A percentile compares a stretch with the other conserved stretches of the same genome.
These are phyloP conservation scores for Haliclona indistincta DNA, from an alignment of 37 sponge, comb jelly and placozoan species.

Conservation along the genomic window DNA sequence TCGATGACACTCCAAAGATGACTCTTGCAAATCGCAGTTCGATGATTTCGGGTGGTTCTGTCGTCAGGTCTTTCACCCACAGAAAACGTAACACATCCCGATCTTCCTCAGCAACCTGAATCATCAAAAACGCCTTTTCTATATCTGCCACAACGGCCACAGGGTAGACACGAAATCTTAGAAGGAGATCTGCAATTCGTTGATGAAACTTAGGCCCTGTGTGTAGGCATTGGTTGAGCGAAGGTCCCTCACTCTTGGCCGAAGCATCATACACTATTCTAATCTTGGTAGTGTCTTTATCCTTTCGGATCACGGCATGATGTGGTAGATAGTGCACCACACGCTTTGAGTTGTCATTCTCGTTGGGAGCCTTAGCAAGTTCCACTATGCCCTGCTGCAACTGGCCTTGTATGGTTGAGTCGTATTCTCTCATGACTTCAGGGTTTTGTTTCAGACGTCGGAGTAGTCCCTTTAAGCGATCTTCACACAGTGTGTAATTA, in stretches of 20 bases:
- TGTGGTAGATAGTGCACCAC: slow-evolving; percentile 28
- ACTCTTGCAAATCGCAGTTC: too few species aligned
- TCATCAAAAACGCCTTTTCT: too few species aligned
- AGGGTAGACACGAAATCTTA: slow-evolving; percentile 4
- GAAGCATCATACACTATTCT: too few species aligned
- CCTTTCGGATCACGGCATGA: slow-evolving; percentile 28
- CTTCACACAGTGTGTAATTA: slow-evolving; percentile 10
- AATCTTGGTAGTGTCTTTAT: too few species aligned
- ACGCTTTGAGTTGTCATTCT: neutral
- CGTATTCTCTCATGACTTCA: slow-evolving; percentile 3
- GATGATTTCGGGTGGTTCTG: too few species aligned
- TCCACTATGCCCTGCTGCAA: slow-evolving; percentile 8
- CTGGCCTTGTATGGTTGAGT: slow-evolving; percentile 13
- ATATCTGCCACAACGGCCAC: slow-evolving; percentile 17
- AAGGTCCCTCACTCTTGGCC: slow-evolving; percentile 18
- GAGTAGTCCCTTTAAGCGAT: slow-evolving; percentile 8
- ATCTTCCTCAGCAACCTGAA: too few species aligned
- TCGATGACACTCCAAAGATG: too few species aligned
- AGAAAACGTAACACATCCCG: too few species aligned
- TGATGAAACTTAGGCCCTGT: slow-evolving; percentile 27
- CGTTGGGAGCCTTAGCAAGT: neutral
- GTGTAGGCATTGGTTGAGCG: slow-evolving; percentile 23
- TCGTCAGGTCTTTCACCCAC: too few species aligned
- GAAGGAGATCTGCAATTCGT: slow-evolving; percentile 14
- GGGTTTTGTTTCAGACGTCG: slow-evolving; percentile 15